Conservation (phyloP, 2,797 vertebrate genomes). For the Enteromius trimaculatus region DNA sequence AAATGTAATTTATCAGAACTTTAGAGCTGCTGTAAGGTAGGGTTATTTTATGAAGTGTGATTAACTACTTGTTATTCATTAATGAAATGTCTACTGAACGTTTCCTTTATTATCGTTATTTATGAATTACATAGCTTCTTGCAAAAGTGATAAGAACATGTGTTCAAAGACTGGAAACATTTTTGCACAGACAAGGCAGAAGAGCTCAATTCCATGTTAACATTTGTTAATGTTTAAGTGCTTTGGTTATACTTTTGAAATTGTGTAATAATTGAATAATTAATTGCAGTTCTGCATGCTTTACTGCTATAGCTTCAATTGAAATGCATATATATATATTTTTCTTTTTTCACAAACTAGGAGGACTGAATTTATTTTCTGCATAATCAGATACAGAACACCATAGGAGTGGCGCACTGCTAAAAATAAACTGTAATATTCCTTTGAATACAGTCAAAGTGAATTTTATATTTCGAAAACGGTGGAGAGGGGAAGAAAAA, state of each 20-base stretch:
- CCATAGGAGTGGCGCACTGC: too few species aligned
- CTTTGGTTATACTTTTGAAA: background rate
- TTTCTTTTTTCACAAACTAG: background rate
- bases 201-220: background rate
- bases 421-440: background rate
- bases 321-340: background rate
- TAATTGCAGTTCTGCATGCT: background rate
- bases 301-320: background rate
- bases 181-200: background rate
- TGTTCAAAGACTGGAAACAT: background rate
- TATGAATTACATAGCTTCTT: background rate
- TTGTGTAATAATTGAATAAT: background rate
- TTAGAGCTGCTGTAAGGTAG: background rate
- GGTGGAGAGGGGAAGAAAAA: background rate
- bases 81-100: background rate
- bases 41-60: background rate
- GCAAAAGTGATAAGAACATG: background rate
- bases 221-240: background rate
- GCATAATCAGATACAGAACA: background rate
- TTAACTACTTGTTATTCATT: background rate
- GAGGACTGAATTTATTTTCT: background rate
- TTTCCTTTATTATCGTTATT: background rate
- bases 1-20: background rate
- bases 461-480: background rate
- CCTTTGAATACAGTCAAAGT: background rate